Conservation (phyloP, 2,888 invertebrate genomes). For the Microplitis deprimator region DNA sequence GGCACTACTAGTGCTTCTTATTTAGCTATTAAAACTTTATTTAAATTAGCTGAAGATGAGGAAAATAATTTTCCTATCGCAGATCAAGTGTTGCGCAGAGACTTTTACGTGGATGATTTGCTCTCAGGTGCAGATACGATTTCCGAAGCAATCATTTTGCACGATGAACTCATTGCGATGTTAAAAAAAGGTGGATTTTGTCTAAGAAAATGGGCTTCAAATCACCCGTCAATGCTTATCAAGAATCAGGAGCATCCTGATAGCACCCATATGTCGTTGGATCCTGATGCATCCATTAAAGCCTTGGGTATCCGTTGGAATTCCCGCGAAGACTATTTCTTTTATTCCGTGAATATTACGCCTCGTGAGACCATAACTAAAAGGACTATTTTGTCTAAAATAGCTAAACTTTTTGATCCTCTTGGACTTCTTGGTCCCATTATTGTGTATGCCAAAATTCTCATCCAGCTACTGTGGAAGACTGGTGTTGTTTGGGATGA, state of each 20-base stretch:
- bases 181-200: constrained; percentile 35
- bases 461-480: constrained; percentile 41
- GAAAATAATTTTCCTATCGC: too few species aligned
- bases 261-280: background rate
- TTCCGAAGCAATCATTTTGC: constrained; percentile 16
- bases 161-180: constrained; percentile 31
- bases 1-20: too few species aligned
- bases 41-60: too few species aligned
- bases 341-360: constrained; percentile 32
- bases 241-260: background rate
- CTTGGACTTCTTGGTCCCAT: constrained; percentile 36
- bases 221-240: constrained; percentile 1
- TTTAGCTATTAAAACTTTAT: too few species aligned
- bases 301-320: constrained; percentile 40
- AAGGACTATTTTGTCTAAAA: constrained; percentile 32
- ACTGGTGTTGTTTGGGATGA: constrained; percentile 39
- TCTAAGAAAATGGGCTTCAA: constrained; percentile 42
- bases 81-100: too few species aligned
- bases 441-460: constrained; percentile 28
- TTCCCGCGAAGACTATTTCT: constrained; percentile 32
- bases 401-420: constrained; percentile 32
- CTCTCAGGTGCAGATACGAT: constrained; percentile 44
- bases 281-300: constrained; percentile 23
- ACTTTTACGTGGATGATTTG: constrained; percentile 51
- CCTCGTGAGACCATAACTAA: constrained; percentile 17